These are phyloP conservation scores for Polyommatus iphigenia DNA, from an alignment of 2,888 invertebrate genomes.

Conservation along the genomic window DNA sequence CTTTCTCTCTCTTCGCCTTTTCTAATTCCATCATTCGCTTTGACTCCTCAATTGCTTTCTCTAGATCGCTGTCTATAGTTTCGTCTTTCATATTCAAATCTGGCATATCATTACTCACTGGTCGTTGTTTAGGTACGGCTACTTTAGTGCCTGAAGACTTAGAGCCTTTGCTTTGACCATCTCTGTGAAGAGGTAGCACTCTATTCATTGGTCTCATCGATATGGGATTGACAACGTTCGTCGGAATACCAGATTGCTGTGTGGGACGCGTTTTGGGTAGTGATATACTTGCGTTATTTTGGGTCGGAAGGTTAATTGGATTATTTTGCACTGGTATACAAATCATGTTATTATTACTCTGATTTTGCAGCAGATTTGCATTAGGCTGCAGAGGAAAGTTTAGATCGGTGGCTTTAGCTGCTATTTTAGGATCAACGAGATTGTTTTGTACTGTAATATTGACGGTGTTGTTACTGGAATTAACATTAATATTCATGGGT, in stretches of 20 bases:
- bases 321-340: constrained; percentile 72
- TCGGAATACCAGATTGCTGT: constrained; percentile 83
- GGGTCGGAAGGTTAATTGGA: constrained; percentile 73
- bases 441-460: constrained; percentile 76
- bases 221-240: constrained; percentile 86
- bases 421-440: constrained; percentile 74
- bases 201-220: constrained; percentile 87
- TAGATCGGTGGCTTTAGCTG: constrained; percentile 68
- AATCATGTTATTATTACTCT: constrained; percentile 66
- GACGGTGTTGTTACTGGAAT: constrained; percentile 75
- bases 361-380: constrained; percentile 61
- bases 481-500: constrained; percentile 76
- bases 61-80: constrained; percentile 74
- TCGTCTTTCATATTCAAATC: constrained; percentile 76
- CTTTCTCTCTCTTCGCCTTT: constrained; percentile 68
- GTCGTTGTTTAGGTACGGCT: constrained; percentile 59
- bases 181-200: constrained; percentile 88
- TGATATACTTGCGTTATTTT: constrained; percentile 79
- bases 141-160: constrained; percentile 60
- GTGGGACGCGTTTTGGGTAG: constrained; percentile 82
- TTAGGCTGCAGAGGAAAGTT: constrained; percentile 68
- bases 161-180: constrained; percentile 76
- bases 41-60: constrained; percentile 75
- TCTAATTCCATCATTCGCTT: constrained; percentile 75
- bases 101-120: constrained; percentile 74